Evolutionary conservation across 1,140 invertebrate species (phyloP), one percentile per base, ranked within the genome.

Genomic region (Dinoponera quadriceps): DNA sequence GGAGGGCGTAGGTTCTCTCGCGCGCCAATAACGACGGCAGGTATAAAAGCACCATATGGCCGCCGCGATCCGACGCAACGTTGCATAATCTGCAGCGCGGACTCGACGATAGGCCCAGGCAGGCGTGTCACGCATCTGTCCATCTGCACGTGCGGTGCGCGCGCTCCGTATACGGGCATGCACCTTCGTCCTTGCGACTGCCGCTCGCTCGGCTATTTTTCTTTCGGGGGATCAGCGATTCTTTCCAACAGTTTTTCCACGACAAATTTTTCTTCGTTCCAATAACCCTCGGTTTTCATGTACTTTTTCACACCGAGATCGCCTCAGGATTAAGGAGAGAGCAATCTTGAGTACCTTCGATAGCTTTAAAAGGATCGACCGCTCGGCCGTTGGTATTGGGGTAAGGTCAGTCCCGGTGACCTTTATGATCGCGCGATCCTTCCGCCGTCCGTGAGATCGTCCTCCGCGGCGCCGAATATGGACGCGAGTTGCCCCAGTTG

Each of bases 51-150:
- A 91, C 91, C 91, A 92, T 92, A 92, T 92, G 92, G 91, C 78
- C 81, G 44, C 11, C 68, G 71, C 63, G 81, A 71, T 63, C 72
- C 77, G 71, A 74, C 85, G 81, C 78, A 75, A 69, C 63, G 90
- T 93, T 92, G 91, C 92, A 91, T 92, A 93, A 93, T 93, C 87
- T 69, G 75, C 75, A 44, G 38, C 65, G 90, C 78, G 62, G 72
- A 77, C 88, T 27, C 77, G 69, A 84, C 86, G 82, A 88, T 83
- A 84, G 83, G 66, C 33, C 75, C 68, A 84, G 85, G 82, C 85
- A 91, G 87, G 62, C 91, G 90, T 90, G 89, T 92, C 92, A 92
- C 91, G 89, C 92, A 93, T 92, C 92, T 93, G 92, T 91, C 91
- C 65, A 83, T 85, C 73, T 81, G 68, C 62, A 54, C 59, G 71